phyloP scores from a whole-genome alignment of 1,140 invertebrate species.

The Bradynema listronoti region DNA sequence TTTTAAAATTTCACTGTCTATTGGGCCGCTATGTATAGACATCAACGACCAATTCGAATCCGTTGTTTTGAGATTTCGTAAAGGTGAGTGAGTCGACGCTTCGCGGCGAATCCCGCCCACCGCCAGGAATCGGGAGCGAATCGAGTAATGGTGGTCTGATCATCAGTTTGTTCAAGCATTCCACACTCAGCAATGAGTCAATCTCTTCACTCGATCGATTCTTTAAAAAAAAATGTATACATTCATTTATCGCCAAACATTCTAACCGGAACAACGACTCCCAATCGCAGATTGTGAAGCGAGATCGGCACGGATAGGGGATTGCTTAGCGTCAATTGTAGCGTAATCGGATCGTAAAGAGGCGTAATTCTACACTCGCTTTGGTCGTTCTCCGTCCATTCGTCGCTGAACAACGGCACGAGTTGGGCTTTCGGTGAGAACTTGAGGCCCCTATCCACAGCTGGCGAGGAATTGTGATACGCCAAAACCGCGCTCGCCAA shows the following conservation, averaged over 20 bases:
- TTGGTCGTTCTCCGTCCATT: slow-evolving; percentile 1
- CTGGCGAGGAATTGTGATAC: not conserved
- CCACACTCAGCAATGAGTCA: no score
- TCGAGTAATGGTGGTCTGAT: no score
- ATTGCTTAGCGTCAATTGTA: slow-evolving; percentile 9
- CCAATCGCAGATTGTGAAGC: slow-evolving; percentile 1
- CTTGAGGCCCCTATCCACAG: not conserved
- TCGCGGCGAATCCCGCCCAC: no score
- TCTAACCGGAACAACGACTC: not conserved
- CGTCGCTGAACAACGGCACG: slow-evolving; percentile 1
- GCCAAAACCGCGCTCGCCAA: slow-evolving; percentile 1
- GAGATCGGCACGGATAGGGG: slow-evolving; percentile 3
- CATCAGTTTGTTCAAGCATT: no score
- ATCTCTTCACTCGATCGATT: no score
- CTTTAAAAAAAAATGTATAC: no score
- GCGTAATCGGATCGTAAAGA: slow-evolving; percentile 4
- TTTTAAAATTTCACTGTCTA: no score
- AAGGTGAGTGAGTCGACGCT: no score
- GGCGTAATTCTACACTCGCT: not conserved
- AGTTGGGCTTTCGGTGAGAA: not conserved
- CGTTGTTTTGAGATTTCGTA: no score
- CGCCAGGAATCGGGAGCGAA: no score
- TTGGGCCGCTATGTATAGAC: no score
- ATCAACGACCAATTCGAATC: no score
- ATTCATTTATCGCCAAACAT: not conserved